Conservation (phyloP, 2,888 invertebrate species). For the Prenolepis imparis region DNA sequence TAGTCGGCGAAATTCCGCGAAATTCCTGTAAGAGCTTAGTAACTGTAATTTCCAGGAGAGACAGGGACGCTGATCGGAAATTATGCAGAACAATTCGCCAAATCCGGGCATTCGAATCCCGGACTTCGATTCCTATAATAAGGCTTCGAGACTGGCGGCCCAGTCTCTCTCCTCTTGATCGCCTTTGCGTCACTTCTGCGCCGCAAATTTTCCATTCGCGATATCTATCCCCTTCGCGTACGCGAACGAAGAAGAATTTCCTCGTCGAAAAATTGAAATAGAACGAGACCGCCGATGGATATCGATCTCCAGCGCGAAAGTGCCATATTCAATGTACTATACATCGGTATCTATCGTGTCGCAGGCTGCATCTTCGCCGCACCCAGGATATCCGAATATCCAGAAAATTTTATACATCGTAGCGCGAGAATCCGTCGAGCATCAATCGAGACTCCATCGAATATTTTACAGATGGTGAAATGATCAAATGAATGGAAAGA, state of each 20-base stretch:
- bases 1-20: constrained; percentile 56
- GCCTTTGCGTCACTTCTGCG: constrained; percentile 11
- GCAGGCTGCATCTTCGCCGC: constrained; percentile 10
- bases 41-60: constrained; percentile 53
- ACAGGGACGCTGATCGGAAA: constrained; percentile 62
- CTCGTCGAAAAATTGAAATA: constrained; percentile 41
- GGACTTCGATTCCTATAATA: constrained; percentile 38
- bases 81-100: constrained; percentile 57
- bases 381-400: constrained; percentile 36
- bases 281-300: constrained; percentile 21
- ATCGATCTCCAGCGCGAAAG: constrained; percentile 19
- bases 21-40: constrained; percentile 53
- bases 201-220: neutral
- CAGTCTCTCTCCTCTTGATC: neutral
- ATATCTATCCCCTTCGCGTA: constrained; percentile 33
- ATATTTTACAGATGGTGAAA: neutral
- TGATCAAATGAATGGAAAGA: neutral
- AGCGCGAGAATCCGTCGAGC: neutral
- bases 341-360: neutral
- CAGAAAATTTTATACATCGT: constrained; percentile 5
- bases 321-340: constrained; percentile 4
- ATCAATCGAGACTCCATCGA: neutral
- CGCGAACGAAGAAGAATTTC: constrained; percentile 1
- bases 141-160: neutral
- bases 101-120: constrained; percentile 17